A percentile compares a stretch with the other conserved stretches of the same genome.
phyloP scores from a whole-genome alignment of 2,797 vertebrate genomes.

The Pseudomugil tenellus region DNA sequence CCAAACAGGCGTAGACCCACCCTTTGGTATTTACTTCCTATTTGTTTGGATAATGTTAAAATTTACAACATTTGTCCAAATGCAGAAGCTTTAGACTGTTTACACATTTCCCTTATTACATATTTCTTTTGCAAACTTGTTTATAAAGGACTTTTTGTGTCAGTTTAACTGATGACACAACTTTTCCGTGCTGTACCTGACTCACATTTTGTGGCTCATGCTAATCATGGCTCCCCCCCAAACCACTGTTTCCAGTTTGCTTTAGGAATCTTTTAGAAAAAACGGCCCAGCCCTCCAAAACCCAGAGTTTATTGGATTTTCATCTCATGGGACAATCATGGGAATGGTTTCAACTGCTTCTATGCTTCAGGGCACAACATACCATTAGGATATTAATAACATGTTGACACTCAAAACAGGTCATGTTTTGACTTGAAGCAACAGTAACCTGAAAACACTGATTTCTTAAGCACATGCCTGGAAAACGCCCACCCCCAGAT shows the following conservation, averaged over 20 bases:
- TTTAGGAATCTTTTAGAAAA: background rate
- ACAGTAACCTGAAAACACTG: background rate
- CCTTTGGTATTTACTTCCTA: background rate
- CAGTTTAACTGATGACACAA: too few species aligned
- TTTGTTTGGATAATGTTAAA: background rate
- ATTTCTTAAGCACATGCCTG: slow-evolving; percentile 7
- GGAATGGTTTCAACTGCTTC: background rate
- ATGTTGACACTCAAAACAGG: background rate
- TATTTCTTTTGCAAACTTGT: background rate
- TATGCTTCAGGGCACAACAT: too few species aligned
- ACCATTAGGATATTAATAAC: background rate
- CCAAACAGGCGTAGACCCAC: too few species aligned
- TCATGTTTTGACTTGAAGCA: background rate
- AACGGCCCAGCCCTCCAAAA: background rate
- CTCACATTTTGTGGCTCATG: background rate
- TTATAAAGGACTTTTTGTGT: too few species aligned
- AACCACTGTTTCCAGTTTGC: background rate
- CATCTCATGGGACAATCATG: background rate
- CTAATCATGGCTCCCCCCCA: too few species aligned
- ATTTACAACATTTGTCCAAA: background rate
- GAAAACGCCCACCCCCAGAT: background rate
- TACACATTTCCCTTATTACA: background rate
- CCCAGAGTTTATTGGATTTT: background rate
- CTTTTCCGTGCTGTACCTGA: slow-evolving; percentile 6
- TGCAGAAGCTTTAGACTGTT: background rate